phyloP scores from a whole-genome alignment of 2,797 vertebrate genomes.

The Erethizon dorsatum region DNA sequence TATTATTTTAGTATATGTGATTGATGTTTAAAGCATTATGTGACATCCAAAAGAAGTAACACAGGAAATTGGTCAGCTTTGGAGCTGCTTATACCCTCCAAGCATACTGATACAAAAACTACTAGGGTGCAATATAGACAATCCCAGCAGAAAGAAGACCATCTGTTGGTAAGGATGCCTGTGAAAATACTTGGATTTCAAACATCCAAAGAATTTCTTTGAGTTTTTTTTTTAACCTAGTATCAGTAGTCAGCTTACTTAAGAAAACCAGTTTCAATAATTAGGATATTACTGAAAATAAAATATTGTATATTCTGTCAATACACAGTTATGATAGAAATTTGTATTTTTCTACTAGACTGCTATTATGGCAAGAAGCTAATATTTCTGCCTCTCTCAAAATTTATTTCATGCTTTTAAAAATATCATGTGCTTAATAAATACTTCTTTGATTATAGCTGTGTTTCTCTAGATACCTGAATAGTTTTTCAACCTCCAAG shows the following conservation, averaged over 20 bases:
- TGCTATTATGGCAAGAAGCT: neutral
- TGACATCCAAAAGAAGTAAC: neutral
- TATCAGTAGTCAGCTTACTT: neutral
- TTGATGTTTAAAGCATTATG: neutral
- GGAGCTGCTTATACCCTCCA: neutral
- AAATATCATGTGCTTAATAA: neutral
- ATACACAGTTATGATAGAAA: neutral
- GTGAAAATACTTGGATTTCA: neutral
- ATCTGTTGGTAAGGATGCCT: neutral
- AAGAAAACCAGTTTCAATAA: neutral
- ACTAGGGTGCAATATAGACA: neutral
- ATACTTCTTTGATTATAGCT: neutral
- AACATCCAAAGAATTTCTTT: neutral
- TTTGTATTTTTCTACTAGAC: neutral
- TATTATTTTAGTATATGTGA: neutral
- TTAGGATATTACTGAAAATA: neutral
- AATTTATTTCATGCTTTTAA: neutral
- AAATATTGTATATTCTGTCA: neutral
- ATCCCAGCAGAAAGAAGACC: neutral
- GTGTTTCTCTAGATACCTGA: neutral
- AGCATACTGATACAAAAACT: neutral
- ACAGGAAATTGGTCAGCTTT: neutral
- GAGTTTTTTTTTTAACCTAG: neutral
- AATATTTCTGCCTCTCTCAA: neutral
- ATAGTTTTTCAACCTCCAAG: neutral